Evolutionary conservation across 2,797 vertebrate genomes (phyloP).

Genomic region (Australoheros facetus): DNA sequence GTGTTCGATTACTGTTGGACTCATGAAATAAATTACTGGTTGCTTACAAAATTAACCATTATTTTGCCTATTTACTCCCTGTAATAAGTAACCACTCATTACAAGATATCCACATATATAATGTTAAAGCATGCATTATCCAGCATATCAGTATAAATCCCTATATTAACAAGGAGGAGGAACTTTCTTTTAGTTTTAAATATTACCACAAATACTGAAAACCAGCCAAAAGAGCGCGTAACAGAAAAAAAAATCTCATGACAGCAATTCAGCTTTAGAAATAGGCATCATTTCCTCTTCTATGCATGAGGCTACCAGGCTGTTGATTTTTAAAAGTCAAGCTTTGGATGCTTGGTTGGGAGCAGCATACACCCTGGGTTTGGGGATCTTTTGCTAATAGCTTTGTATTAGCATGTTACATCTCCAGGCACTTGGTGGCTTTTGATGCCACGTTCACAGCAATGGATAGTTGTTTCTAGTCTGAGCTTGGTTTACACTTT

Average conservation of each 20-base stretch:
- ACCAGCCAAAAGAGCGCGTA: no score
- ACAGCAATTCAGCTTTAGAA: no score
- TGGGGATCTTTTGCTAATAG: background rate
- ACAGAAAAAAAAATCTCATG: no score
- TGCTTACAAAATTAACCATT: background rate
- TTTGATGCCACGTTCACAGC: background rate
- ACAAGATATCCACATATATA: no score
- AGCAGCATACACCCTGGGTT: background rate
- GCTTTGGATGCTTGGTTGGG: background rate
- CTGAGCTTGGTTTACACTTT: fast-evolving
- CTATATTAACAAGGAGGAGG: no score
- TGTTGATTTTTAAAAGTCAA: background rate
- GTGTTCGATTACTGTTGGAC: background rate
- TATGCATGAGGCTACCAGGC: background rate
- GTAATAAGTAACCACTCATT: no score
- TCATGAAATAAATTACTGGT: background rate
- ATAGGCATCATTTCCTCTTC: background rate
- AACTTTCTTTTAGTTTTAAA: no score
- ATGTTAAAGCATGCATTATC: no score
- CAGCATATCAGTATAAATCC: no score
- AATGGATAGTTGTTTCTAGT: background rate
- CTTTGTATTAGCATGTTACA: background rate
- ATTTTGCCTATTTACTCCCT: no score
- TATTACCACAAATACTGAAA: no score
- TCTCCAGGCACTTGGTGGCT: background rate